Evolutionary conservation across 1,140 invertebrate genomes (phyloP), one percentile per base, ranked within the genome.

Genomic region (Reticulitermes speratus): DNA sequence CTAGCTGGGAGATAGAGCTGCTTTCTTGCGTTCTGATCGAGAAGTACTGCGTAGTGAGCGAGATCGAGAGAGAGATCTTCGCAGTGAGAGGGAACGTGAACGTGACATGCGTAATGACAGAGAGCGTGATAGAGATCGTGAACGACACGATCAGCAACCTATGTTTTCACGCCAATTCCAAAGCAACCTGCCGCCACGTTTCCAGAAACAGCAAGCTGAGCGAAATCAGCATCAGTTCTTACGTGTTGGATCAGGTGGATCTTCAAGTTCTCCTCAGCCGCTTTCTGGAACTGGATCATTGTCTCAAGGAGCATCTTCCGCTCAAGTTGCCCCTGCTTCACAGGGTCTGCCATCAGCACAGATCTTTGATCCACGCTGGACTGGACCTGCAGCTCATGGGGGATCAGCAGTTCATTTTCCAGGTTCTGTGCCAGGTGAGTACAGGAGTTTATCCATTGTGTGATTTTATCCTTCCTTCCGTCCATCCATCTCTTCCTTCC

Each of bases 161-260:
- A 93, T 92, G 21, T 96, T 95, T 88, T 95, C 94, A 19, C 93
- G 95, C 88, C 94, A 94, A 83, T 97, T 96, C 90, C 95, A 96
- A 90, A 94, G 93, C 83, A 96, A 96, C 91, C 92, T 98, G 88
- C 96, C 97, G 55, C 97, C 97, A 65, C 52, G 86, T 81, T 97
- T 98, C 91, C 94, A 96, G 89, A 96, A 95, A 88, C 96, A 96
- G 88, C 94, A 95, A 88, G 92, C 93, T 88, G 91, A 90, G 84
- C 89, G 91, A 65, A 90, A 91, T 88, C 91, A 91, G 32, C 82
- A 81, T 45, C 83, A 81, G 44, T 86, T 59, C 32, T 84, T 85
- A 88, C 65, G 65, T 75, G 92, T 89, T 91, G 89, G 91, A 91
- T 88, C 90, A 90, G 88, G 91, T 92, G 88, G 91, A 82, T 52